Evolutionary conservation across 2,888 invertebrate genomes (phyloP), one percentile per base, ranked within the genome.

Genomic region (Tenthredo amoena): DNA sequence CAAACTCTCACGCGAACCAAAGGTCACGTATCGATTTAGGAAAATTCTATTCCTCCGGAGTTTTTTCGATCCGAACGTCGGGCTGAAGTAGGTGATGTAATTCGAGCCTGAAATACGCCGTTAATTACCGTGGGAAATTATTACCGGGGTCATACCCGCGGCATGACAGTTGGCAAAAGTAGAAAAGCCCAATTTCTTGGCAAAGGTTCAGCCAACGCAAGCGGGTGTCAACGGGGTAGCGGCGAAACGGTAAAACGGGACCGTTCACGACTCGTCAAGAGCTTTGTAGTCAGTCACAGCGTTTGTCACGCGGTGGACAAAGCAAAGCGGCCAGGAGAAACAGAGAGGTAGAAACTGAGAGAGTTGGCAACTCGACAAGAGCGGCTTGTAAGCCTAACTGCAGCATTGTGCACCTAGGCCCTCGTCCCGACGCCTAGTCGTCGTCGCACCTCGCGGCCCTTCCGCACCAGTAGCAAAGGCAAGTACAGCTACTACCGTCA

Each of bases 351-450:
- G 84, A 55, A 21, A 43, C n/a, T 40, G 82, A 76, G 65, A 58
- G 72, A 92, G 91, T 93, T 93, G 93, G 93, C 93, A 93, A 91
- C 91, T 91, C 93, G 92, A 92, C 93, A 93, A 93, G 92, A 92
- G 92, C 62, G 68, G 91, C 91, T 91, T 90, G 91, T 91, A 92
- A 92, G 91, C 92, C 92, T 92, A 93, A 92, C 92, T 88, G 86
- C 86, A 85, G 87, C 87, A 89, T 88, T 90, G 90, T 90, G 89
- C 90, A 83, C 68, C 83, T n/a, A 81, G 81, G 81, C 81, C 58
- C 58, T 77, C n/a, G 77, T 34, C 7, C 50, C 65, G 68, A 58
- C 77, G 79, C 76, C 84, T 86, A 37, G 81, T 81, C 37, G 26
- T 62, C 62, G 81, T 81, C 83, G 71, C 65, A 71, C 83, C 71